Evolutionary conservation across 2,797 vertebrate species (phyloP).

Genomic region (Chelonia mydas): DNA sequence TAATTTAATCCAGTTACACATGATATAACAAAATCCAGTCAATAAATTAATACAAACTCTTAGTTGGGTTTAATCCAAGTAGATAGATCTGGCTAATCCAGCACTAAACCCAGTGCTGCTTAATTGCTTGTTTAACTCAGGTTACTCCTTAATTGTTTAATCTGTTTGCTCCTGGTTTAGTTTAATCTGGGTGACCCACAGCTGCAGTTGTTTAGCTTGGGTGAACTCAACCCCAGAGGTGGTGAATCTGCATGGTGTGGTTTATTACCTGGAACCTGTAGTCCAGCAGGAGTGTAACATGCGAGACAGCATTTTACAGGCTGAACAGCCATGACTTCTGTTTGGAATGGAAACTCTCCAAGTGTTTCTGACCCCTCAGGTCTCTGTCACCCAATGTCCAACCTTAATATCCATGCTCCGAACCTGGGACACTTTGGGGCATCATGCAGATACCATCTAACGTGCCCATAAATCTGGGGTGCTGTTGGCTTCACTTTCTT

Average conservation of each 20-base stretch:
- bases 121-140: neutral
- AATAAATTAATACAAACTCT: neutral
- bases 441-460: neutral
- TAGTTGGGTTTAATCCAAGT: neutral
- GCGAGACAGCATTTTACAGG: neutral
- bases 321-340: neutral
- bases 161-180: constrained; percentile 13
- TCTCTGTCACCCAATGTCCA: neutral
- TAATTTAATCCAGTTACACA: neutral
- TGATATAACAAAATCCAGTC: fast-evolving
- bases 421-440: neutral
- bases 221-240: neutral
- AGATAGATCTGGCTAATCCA: neutral
- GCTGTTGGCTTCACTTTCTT: neutral
- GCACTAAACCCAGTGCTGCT: neutral
- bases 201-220: neutral
- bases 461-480: neutral
- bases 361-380: neutral
- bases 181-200: neutral
- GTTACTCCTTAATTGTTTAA: neutral
- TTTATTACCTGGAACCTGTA: neutral
- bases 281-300: neutral
- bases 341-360: neutral
- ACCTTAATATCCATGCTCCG: neutral
- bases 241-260: neutral